Evolutionary conservation across 53 echinoderm and acorn worm species (phyloP), one percentile per base, ranked within the genome.

Genomic region (Luidia sarsii): DNA sequence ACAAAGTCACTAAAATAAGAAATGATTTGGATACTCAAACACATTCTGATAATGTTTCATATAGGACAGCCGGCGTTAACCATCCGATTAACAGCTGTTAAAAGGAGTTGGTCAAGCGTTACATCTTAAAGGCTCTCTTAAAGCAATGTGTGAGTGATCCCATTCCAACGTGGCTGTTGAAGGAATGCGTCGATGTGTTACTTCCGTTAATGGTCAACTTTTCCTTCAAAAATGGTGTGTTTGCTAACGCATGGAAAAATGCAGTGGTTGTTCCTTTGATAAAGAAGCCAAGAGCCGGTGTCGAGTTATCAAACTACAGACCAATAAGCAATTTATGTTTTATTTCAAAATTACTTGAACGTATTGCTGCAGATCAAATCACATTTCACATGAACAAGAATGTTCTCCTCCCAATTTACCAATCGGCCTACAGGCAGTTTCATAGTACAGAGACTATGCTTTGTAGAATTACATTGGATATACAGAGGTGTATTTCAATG

Each of bases 231-330:
- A 50, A 50, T 21, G 50, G 50, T 50, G 50, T 50, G 3, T 4
- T 50, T 50, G 15, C 50, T 50, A 7, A 50, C 20, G 50, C 50
- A 50, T 13, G 50, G 50, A 50, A 4, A 50, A 4, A 50, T 50
- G 50, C 50, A 50, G 50, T 50, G 50, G 50, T 50, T n/a, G 50
- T 50, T 13, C 50, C 50, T 50, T 50, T 50, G 50, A 50, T 14
- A 50, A 4, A 50, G 50, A 50, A 50, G 3, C 50, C 14, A 45
- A 7, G 45, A n/a, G n/a, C n/a, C n/a, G n/a, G n/a, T n/a, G n/a
- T n/a, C n/a, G n/a, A n/a, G n/a, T n/a, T n/a, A n/a, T n/a, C n/a
- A n/a, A n/a, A n/a, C n/a, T n/a, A n/a, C n/a, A n/a, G n/a, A n/a
- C n/a, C n/a, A n/a, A n/a, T n/a, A n/a, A n/a, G n/a, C n/a, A n/a